Evolutionary conservation across 37 sponge, comb jelly and placozoan species (phyloP).

Genomic region (Aplysina aerophoba): DNA sequence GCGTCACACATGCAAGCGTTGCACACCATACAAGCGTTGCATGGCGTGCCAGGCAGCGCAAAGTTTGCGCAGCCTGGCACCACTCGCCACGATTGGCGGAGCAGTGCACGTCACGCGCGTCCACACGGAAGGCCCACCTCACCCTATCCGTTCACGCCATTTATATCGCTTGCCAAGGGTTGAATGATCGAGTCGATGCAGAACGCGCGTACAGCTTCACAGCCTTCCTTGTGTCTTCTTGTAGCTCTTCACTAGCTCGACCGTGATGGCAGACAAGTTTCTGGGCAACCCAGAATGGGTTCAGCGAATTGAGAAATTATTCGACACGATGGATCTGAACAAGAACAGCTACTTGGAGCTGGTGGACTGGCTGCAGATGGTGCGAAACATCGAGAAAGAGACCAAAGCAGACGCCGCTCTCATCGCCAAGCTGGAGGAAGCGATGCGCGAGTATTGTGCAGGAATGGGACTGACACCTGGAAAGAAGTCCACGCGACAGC

Average conservation of each 20-base stretch:
- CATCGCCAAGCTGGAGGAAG: constrained; percentile 3
- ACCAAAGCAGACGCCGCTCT: not conserved
- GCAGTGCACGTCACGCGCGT: too few relatives aligned
- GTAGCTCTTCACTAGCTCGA: not conserved
- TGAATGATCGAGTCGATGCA: too few relatives aligned
- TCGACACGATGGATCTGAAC: not conserved
- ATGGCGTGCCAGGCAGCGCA: too few relatives aligned
- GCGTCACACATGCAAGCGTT: too few relatives aligned
- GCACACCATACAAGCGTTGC: too few relatives aligned
- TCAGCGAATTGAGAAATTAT: not conserved
- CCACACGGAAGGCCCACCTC: too few relatives aligned
- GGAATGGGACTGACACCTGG: not conserved
- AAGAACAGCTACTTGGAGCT: constrained; percentile 5
- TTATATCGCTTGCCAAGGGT: too few relatives aligned
- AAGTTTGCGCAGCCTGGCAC: too few relatives aligned
- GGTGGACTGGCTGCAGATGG: not conserved
- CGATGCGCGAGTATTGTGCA: not conserved
- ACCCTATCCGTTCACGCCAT: too few relatives aligned
- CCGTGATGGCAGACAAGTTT: not conserved
- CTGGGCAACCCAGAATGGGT: not conserved
- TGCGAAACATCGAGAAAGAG: not conserved
- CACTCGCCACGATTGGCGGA: too few relatives aligned
- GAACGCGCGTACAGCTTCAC: too few relatives aligned
- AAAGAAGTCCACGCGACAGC: not conserved
- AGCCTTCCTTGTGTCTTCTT: not conserved